Base-by-base conservation (phyloP, 37 sponge, comb jelly and placozoan species). In the Tethya wilhelma region DNA sequence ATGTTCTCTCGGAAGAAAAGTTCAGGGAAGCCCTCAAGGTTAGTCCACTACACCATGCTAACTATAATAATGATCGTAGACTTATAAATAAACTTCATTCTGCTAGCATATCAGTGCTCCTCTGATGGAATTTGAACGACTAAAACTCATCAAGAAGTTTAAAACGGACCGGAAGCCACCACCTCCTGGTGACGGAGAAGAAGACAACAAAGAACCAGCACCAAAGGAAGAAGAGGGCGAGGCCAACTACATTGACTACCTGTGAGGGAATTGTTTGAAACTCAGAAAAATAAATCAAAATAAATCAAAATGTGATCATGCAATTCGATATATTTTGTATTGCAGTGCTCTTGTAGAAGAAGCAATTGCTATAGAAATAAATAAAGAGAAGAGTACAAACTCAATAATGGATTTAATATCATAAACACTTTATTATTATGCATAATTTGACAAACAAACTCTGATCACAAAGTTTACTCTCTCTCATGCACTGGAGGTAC, bases 11-110 rank as follows among this genome's bases (percentile, higher is more conserved):
- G 25, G 83, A 81, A 36, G 85, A 67, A 57, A 81, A 74, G 37
- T 87, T 92, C 64, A 83, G 81, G 45, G 65, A 59, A 39, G 83
- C 89, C 23, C 74, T 92, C 28, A 82, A 77, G 83, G 91, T 91
- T 36, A 41, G 69, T 58, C 59, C 26, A n/a, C 59, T 58, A 4
- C 14, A n/a, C 26, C 2, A 4, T 58, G 23, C 12, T 28, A 59
- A 5, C 62, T 23, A 6, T 23, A 59, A 23, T 29, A 59, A 7
- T 49, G 17, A 59, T 19, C 28, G 62, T 23, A 12, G 7, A 59
- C 28, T 30, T 59, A 59, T 59, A 12, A 59, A 59, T 59, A 23
- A 59, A n/a, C n/a, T n/a, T 59, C 6, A 23, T 34, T 36, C 33
- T 37, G 38, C 25, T 31, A 90, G 90, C 86, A 84, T 53, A 84